Percentiles rank a stretch among this genome's conserved stretches.
These are phyloP conservation scores for Chaenocephalus aceratus DNA, from an alignment of 2,113 vertebrate genomes.

Conservation along the genomic window DNA sequence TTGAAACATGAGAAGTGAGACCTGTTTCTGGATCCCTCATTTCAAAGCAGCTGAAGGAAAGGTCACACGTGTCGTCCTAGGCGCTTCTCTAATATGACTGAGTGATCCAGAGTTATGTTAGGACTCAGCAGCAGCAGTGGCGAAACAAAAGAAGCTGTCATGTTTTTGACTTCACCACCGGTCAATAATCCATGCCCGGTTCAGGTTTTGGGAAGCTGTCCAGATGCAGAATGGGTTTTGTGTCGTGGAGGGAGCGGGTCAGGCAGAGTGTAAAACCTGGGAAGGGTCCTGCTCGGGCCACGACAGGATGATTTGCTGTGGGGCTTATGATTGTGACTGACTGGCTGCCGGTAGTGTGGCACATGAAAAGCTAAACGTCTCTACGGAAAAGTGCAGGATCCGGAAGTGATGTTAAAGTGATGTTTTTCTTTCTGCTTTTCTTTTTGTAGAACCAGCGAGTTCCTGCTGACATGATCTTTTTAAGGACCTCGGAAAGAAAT, in stretches of 20 bases:
- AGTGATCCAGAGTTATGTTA: conserved; percentile 43
- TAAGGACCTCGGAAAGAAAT: conserved; percentile 98
- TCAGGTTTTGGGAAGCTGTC: conserved; percentile 44
- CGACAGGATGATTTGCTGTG: conserved; percentile 63
- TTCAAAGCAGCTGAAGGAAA: conserved; percentile 66
- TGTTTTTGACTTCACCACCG: conserved; percentile 6
- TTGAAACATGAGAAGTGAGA: conserved; percentile 70
- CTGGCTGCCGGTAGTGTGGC: conserved; percentile 64
- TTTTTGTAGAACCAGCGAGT: conserved; percentile 93
- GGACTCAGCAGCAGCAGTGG: conserved; percentile 9
- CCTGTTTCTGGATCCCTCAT: conserved; percentile 61
- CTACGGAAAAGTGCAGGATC: conserved; percentile 30
- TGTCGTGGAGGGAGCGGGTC: conserved; percentile 42
- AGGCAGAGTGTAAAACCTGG: conserved; percentile 57
- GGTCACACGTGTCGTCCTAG: conserved; percentile 67
- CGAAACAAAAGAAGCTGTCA: conserved; percentile 3
- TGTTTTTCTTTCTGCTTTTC: conserved; percentile 71
- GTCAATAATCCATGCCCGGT: conserved; percentile 28
- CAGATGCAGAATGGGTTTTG: conserved; percentile 29
- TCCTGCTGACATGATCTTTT: conserved; percentile 99
- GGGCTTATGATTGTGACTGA: conserved; percentile 63
- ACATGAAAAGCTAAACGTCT: conserved; percentile 64
- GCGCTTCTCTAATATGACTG: conserved; percentile 49
- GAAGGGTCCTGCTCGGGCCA: conserved; percentile 52
- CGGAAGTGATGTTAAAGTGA: conserved; percentile 60